Conservation (phyloP, 2,888 invertebrate species). For the Metacarcinus magister region DNA sequence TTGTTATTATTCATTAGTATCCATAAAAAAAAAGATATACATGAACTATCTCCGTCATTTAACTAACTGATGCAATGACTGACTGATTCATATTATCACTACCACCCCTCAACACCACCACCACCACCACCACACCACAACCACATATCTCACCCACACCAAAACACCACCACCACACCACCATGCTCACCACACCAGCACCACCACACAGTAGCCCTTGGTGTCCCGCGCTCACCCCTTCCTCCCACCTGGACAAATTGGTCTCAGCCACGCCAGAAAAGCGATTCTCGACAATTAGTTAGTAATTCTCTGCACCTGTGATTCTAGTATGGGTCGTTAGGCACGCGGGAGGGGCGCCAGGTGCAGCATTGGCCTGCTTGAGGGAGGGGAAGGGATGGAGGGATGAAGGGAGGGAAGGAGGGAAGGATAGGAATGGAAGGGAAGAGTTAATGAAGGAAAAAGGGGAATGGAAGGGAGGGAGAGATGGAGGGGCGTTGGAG, state of each 20-base stretch:
- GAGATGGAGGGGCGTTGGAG: background rate
- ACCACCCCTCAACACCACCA: background rate
- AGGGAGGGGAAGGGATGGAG: background rate
- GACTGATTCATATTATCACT: background rate
- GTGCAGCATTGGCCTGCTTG: background rate
- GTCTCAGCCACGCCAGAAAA: constrained; percentile 8
- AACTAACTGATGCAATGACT: no score
- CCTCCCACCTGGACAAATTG: background rate
- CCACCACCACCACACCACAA: background rate
- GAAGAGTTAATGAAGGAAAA: background rate
- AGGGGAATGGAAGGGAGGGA: background rate
- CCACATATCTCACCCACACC: no score
- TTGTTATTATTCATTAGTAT: no score
- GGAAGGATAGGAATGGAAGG: background rate
- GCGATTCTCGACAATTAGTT: background rate
- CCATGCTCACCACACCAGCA: background rate
- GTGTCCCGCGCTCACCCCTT: background rate
- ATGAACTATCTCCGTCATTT: no score
- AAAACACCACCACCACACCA: background rate
- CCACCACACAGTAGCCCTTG: background rate
- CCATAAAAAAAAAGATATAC: no score
- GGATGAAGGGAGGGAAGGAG: background rate
- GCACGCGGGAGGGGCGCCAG: background rate
- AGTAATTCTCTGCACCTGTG: constrained; percentile 26
- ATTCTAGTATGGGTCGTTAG: background rate